Percentiles rank a stretch among this genome's conserved stretches.
Evolutionary conservation across 2,113 vertebrate species (phyloP).

Genomic region (Peromyscus maniculatus): DNA sequence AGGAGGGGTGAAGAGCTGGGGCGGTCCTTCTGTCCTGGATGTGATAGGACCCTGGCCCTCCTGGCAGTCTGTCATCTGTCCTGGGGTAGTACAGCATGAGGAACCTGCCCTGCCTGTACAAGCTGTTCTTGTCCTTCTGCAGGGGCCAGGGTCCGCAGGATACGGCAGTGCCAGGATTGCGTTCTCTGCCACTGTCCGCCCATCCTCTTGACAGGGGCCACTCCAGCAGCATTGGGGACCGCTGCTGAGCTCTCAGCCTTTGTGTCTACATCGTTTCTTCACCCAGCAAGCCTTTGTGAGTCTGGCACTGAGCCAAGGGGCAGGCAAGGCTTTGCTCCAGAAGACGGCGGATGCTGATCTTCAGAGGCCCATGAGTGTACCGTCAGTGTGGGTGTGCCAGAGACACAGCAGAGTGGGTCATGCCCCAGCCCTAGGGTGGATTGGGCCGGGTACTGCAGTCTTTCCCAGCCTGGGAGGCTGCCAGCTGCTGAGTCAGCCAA

Average conservation of each 20-base stretch:
- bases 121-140: neutral
- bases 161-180: neutral
- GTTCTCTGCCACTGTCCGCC: neutral
- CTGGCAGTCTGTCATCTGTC: neutral
- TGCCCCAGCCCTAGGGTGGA: neutral
- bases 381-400: neutral
- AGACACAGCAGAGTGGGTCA: neutral
- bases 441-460: neutral
- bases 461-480: neutral
- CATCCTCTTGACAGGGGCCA: neutral
- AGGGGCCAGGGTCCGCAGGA: neutral
- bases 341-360: neutral
- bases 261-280: neutral
- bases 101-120: neutral
- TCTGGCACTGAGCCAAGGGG: neutral
- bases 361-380: neutral
- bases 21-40: neutral
- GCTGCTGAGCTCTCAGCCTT: neutral
- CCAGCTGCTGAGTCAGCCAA: neutral
- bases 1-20: neutral
- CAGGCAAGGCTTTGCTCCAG: neutral
- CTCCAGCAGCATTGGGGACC: neutral
- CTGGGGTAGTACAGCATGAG: neutral
- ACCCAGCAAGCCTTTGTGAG: neutral
- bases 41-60: neutral